Percentiles rank a stretch among this genome's conserved stretches.
phyloP scores from a whole-genome alignment of 2,797 vertebrate species.

The Acomys russatus region DNA sequence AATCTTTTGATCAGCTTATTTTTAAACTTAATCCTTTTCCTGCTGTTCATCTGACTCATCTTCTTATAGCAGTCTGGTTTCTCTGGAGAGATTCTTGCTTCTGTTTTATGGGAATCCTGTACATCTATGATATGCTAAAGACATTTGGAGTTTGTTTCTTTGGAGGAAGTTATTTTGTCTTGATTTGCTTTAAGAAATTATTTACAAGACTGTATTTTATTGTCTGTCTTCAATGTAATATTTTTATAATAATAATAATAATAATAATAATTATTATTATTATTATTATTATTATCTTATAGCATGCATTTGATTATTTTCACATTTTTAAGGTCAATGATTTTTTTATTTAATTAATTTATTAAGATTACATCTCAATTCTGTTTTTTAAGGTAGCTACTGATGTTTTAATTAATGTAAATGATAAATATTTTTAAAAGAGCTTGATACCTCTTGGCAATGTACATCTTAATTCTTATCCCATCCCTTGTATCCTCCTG shows the following conservation, averaged over 20 bases:
- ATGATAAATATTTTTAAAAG: too few relatives aligned
- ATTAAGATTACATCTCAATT: too few relatives aligned
- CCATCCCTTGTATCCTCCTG: too few relatives aligned
- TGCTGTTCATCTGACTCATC: not conserved
- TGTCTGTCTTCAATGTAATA: not conserved
- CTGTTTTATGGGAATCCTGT: not conserved
- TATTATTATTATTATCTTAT: not conserved
- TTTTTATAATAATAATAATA: too few relatives aligned
- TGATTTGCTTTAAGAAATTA: constrained; percentile 30
- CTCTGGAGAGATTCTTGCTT: not conserved
- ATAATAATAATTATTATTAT: too few relatives aligned
- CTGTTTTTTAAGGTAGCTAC: too few relatives aligned
- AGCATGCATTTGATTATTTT: not conserved
- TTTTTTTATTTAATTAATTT: too few relatives aligned
- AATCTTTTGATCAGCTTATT: not conserved
- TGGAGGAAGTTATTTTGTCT: not conserved
- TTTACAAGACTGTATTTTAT: constrained; percentile 2
- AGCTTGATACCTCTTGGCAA: too few relatives aligned
- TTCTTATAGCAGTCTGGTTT: constrained; percentile 20
- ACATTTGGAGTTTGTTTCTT: not conserved
- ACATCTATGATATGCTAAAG: not conserved
- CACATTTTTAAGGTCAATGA: too few relatives aligned
- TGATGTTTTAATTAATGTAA: too few relatives aligned
- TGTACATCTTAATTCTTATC: too few relatives aligned
- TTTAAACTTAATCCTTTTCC: not conserved